Percentiles rank a stretch among this genome's conserved stretches.
Conservation (phyloP, 2,888 invertebrate species). For the Epirrita christyi region DNA sequence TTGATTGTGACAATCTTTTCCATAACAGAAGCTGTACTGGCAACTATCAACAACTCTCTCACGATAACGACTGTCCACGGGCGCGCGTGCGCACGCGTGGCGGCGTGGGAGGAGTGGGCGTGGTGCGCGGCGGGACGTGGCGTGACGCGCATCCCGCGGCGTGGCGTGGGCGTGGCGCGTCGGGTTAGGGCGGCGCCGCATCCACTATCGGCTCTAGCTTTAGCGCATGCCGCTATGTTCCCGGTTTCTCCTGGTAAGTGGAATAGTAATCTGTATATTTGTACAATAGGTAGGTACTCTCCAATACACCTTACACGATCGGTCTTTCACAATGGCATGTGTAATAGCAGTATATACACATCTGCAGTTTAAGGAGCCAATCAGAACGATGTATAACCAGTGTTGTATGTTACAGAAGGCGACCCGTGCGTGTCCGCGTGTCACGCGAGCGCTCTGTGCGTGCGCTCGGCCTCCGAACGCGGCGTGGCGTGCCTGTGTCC, state of each 20-base stretch:
- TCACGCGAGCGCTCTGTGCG: slow-evolving; percentile 86
- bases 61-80: slow-evolving; percentile 30
- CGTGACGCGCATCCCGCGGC: slow-evolving; percentile 58
- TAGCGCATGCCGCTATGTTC: slow-evolving; percentile 54
- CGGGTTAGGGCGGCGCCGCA: slow-evolving; percentile 38
- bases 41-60: slow-evolving; percentile 24
- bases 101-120: slow-evolving; percentile 68
- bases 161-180: slow-evolving; percentile 34
- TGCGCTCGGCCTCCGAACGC: slow-evolving; percentile 73
- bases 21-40: slow-evolving; percentile 10
- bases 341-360: too few species aligned
- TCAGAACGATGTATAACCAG: not conserved
- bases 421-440: slow-evolving; percentile 86
- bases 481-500: slow-evolving; percentile 82
- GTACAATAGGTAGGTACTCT: not conserved
- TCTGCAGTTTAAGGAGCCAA: too few species aligned
- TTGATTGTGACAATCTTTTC: not conserved
- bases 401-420: slow-evolving; percentile 46
- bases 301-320: not conserved
- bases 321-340: too few species aligned
- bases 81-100: slow-evolving; percentile 56
- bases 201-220: slow-evolving; percentile 50
- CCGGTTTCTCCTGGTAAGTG: slow-evolving; percentile 35
- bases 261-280: too few species aligned
- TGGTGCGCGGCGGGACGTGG: slow-evolving; percentile 68